A percentile compares a stretch with the other conserved stretches of the same genome.
phyloP scores from a whole-genome alignment of 2,797 vertebrate species.

The Agapornis canus region DNA sequence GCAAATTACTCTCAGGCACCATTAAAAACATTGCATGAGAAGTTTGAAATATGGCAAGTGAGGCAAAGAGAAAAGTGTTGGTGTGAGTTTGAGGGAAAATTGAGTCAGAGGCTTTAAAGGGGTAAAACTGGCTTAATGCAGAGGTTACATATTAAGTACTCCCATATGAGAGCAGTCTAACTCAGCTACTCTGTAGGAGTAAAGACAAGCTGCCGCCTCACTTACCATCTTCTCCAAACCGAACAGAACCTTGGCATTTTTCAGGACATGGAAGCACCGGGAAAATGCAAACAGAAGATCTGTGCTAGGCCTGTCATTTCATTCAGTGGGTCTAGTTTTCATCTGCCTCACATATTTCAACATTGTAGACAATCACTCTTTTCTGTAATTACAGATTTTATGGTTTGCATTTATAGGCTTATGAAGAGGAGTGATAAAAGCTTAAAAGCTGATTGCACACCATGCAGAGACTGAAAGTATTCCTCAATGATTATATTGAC shows the following conservation, averaged over 20 bases:
- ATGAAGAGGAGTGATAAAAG: conserved; percentile 35
- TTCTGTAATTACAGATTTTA: conserved; percentile 32
- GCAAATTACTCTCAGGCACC: not conserved
- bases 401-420: conserved; percentile 26
- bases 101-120: not conserved
- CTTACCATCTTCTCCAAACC: not conserved
- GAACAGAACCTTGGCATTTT: not conserved
- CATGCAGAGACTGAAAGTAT: not conserved
- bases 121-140: not conserved
- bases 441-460: conserved; percentile 28
- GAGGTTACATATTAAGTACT: not conserved
- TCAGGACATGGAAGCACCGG: not conserved
- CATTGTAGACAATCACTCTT: not conserved
- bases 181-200: not conserved
- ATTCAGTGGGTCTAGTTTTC: not conserved
- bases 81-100: not conserved
- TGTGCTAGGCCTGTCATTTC: not conserved
- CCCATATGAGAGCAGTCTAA: not conserved
- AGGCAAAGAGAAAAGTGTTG: not conserved
- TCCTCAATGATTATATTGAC: conserved; percentile 28
- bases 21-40: not conserved
- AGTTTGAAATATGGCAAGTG: not conserved
- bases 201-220: not conserved
- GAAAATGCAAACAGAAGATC: not conserved
- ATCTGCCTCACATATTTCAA: not conserved